Evolutionary conservation across 2,113 vertebrate genomes (phyloP).

Genomic region (Ceratotherium simum): DNA sequence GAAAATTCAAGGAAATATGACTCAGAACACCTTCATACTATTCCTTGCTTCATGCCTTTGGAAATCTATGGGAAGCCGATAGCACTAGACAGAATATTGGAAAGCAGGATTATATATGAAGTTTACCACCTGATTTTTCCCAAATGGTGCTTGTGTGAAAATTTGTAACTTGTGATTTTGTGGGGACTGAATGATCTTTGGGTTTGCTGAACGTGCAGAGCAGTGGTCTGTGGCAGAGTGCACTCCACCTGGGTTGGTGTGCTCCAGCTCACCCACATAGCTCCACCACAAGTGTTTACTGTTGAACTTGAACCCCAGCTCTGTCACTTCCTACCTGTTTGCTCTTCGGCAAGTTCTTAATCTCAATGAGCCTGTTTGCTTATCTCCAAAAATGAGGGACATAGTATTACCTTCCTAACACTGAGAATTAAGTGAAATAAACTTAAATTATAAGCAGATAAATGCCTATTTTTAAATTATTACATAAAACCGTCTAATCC

Average conservation of each 20-base stretch:
- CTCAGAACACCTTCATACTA: background rate
- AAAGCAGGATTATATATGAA: background rate
- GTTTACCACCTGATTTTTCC: background rate
- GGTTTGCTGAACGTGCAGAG: background rate
- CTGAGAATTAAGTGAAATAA: background rate
- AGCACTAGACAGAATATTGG: background rate
- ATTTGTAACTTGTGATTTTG: background rate
- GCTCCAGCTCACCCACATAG: fast-evolving
- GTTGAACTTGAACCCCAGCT: background rate
- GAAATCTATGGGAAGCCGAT: background rate
- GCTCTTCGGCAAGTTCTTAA: background rate
- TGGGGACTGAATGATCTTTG: background rate
- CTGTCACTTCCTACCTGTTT: background rate
- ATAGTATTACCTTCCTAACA: background rate
- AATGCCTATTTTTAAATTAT: background rate
- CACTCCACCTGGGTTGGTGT: fast-evolving
- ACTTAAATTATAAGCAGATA: background rate
- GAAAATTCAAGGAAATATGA: background rate
- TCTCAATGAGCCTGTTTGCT: background rate
- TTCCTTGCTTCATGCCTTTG: background rate
- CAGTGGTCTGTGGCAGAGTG: fast-evolving
- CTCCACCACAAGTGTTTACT: fast-evolving
- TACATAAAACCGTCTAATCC: background rate
- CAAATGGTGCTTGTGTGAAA: background rate
- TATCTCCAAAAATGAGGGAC: background rate